Conservation (phyloP, 1,140 invertebrate species). For the Anoplolepis gracilipes region DNA sequence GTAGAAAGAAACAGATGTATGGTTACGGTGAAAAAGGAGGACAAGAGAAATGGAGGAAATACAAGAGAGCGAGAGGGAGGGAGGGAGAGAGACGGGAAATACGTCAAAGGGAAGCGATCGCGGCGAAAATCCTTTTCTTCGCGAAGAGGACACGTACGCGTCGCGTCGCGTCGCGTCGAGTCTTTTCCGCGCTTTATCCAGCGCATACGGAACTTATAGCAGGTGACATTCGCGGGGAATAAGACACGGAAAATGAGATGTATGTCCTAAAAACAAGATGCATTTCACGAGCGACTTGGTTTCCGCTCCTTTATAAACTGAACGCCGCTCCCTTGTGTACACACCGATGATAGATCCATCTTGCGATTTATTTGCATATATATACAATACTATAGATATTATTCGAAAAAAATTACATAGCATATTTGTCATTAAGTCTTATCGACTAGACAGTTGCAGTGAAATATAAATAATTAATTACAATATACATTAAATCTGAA, state of each 20-base stretch:
- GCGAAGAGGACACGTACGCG: slow-evolving; percentile 40
- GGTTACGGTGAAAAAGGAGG: not conserved
- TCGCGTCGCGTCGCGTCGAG: slow-evolving; percentile 44
- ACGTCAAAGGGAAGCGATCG: slow-evolving; percentile 50
- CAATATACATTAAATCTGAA: no score
- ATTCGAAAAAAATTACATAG: not conserved
- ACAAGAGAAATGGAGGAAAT: not conserved
- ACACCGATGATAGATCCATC: slow-evolving; percentile 17
- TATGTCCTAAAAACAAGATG: slow-evolving; percentile 59
- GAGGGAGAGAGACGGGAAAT: not conserved
- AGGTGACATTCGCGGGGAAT: slow-evolving; percentile 54
- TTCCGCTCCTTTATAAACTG: slow-evolving; percentile 56
- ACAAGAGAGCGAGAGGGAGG: not conserved
- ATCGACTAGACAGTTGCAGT: not conserved
- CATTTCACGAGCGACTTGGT: slow-evolving; percentile 55
- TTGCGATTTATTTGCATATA: not conserved
- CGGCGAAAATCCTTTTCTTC: slow-evolving; percentile 56
- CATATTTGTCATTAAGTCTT: not conserved
- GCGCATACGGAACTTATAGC: slow-evolving; percentile 56
- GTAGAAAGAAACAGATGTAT: slow-evolving; percentile 48
- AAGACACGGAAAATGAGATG: slow-evolving; percentile 53
- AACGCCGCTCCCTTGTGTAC: slow-evolving; percentile 14
- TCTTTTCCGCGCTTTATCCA: slow-evolving; percentile 51
- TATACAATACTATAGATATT: not conserved
- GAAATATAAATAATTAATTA: no score